Evolutionary conservation across 2,797 vertebrate species (phyloP).

Genomic region (Salarias fasciatus): DNA sequence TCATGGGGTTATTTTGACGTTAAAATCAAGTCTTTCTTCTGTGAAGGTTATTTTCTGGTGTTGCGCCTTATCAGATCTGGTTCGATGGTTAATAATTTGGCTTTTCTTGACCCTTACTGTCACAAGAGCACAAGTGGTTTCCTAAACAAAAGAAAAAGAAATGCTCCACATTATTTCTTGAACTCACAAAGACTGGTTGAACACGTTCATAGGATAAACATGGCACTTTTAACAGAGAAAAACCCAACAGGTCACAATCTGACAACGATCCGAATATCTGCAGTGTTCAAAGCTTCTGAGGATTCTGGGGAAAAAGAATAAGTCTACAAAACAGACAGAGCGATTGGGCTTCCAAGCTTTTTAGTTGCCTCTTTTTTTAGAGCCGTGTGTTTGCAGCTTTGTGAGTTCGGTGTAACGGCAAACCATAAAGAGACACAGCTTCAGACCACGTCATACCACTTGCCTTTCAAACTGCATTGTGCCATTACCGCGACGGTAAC

Average conservation of each 20-base stretch:
- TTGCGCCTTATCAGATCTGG: not conserved
- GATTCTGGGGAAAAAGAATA: no score
- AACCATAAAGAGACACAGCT: not conserved
- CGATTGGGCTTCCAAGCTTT: not conserved
- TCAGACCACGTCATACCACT: constrained; percentile 54
- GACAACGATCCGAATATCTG: no score
- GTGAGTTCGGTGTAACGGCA: not conserved
- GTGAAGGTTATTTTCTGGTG: constrained; percentile 51
- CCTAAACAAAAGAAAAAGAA: no score
- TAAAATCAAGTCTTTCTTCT: constrained; percentile 47
- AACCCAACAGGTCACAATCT: no score
- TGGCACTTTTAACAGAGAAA: no score
- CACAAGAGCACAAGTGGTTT: not conserved
- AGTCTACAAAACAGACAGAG: no score
- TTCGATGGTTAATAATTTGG: constrained; percentile 12
- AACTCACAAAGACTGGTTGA: no score
- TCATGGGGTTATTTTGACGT: constrained; percentile 40
- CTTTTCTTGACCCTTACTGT: constrained; percentile 2
- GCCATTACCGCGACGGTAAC: constrained; percentile 57
- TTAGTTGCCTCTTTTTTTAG: not conserved
- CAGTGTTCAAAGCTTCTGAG: no score
- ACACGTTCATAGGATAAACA: no score
- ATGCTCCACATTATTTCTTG: no score
- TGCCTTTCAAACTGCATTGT: constrained; percentile 68
- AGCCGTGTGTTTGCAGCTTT: not conserved